phyloP scores from a whole-genome alignment of 1,140 invertebrate genomes.

The Rhizoglyphus robini region DNA sequence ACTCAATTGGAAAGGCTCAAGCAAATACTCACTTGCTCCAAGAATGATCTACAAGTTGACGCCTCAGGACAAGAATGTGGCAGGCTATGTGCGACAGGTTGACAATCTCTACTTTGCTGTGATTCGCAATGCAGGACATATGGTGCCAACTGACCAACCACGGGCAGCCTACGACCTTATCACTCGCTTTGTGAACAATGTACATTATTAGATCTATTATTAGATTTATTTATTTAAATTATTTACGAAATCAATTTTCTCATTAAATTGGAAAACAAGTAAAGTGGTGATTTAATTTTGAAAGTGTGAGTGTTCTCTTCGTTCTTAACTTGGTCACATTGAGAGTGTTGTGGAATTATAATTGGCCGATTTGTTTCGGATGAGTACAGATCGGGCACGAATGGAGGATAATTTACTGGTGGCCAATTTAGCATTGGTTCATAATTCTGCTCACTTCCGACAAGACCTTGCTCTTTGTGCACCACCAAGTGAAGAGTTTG shows the following conservation, averaged over 20 bases:
- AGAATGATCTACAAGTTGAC: conserved; percentile 51
- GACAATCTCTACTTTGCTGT: conserved; percentile 61
- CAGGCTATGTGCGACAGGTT: conserved; percentile 58
- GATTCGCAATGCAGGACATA: conserved; percentile 65
- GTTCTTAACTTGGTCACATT: neutral
- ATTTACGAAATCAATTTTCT: neutral
- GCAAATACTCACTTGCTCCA: conserved; percentile 47
- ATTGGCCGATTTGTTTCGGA: neutral
- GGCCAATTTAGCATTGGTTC: too few species aligned
- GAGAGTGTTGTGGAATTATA: neutral
- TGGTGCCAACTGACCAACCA: conserved; percentile 66
- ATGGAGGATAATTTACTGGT: too few species aligned
- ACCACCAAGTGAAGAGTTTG: too few species aligned
- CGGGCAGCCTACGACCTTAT: conserved; percentile 60
- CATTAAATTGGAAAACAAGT: neutral
- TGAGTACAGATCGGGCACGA: too few species aligned
- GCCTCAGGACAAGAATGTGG: conserved; percentile 44
- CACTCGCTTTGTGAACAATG: conserved; percentile 47
- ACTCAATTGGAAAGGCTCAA: conserved; percentile 50
- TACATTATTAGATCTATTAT: neutral
- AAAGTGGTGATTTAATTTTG: neutral
- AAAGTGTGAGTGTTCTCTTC: neutral
- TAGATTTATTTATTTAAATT: neutral
- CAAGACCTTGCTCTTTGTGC: too few species aligned
- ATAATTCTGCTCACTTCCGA: too few species aligned